Base-by-base conservation (phyloP, 2,888 invertebrate species). In the Smittia sp. region DNA sequence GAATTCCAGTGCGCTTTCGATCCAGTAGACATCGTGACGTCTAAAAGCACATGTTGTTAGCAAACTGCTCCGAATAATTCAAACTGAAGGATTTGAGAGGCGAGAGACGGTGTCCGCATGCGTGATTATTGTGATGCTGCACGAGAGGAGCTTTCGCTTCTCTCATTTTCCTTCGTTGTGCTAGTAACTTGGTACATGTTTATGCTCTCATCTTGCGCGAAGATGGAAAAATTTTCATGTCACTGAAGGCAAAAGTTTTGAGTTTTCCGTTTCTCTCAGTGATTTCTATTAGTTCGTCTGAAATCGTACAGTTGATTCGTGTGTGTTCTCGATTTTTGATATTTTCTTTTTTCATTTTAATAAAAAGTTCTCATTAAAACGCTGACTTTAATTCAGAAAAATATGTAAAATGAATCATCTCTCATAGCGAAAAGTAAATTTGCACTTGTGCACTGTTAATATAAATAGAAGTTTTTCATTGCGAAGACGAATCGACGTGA, bases 221-320 rank as follows among this genome's bases (percentile, higher is more conserved):
- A 7, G 46, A 13, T 13, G 46, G 46, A 15, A 46, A 15, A 46
- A 15, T 46, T 46, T 46, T 46, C 58, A 58, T 58, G 58, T 58
- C 58, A 58, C 22, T 3, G n/a, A 22, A 2, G 58, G 58, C n/a
- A 13, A 58, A 58, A 58, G 58, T 58, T 58, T 58, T n/a, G 58
- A 58, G 46, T 68, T 70, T 70, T 70, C 69, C 69, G 46, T 70
- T 70, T n/a, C 54, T 38, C 54, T 72, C 72, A 72, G 72, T 72
- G 52, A 54, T 72, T 72, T 72, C 72, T 72, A 72, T 72, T 72
- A 72, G 72, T 72, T 72, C 25, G 72, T 62, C 72, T 54, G 72
- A 72, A 39, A 62, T 72, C 72, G 72, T 72, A 39, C 72, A 58
- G 72, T 72, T 72, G 62, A 72, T 72, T 72, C 72, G 72, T 72